Conservation (phyloP, 2,888 invertebrate species). For the Leptinotarsa rubiginosa region DNA sequence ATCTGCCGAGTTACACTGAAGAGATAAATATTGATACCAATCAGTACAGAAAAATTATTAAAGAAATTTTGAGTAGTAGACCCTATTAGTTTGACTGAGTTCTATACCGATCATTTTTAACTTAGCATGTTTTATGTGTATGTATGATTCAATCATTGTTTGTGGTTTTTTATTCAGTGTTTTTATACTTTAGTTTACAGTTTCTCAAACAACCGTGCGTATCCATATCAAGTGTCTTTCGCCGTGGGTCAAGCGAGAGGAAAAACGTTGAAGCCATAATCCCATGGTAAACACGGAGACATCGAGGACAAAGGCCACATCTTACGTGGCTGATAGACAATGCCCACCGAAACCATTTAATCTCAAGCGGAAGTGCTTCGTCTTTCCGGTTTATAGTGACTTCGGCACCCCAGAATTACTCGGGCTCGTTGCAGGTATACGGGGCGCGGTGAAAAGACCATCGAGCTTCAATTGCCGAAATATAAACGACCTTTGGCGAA, state of each 20-base stretch:
- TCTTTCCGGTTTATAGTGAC: slow-evolving; percentile 55
- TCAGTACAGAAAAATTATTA: too few species aligned
- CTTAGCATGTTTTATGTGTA: too few species aligned
- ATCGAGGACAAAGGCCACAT: slow-evolving; percentile 38
- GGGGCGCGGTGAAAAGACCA: slow-evolving; percentile 23
- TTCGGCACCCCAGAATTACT: slow-evolving; percentile 45
- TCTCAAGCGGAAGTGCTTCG: slow-evolving; percentile 56
- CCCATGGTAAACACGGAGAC: slow-evolving; percentile 28
- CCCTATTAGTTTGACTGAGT: too few species aligned
- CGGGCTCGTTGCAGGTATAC: slow-evolving; percentile 20
- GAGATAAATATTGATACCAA: too few species aligned
- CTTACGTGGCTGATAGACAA: slow-evolving; percentile 41
- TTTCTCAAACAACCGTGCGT: not conserved
- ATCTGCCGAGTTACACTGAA: too few species aligned
- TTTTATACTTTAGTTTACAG: too few species aligned
- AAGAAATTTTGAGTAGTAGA: too few species aligned
- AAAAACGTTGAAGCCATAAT: slow-evolving; percentile 40
- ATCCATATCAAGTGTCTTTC: slow-evolving; percentile 20
- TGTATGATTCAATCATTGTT: too few species aligned
- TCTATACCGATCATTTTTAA: too few species aligned
- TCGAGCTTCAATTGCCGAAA: slow-evolving; percentile 37
- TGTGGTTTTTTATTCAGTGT: too few species aligned
- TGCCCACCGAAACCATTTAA: slow-evolving; percentile 52
- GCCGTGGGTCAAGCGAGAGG: slow-evolving; percentile 16
- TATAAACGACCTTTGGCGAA: slow-evolving; percentile 41